phyloP scores from a whole-genome alignment of 2,113 vertebrate genomes.

The Sylvia atricapilla region DNA sequence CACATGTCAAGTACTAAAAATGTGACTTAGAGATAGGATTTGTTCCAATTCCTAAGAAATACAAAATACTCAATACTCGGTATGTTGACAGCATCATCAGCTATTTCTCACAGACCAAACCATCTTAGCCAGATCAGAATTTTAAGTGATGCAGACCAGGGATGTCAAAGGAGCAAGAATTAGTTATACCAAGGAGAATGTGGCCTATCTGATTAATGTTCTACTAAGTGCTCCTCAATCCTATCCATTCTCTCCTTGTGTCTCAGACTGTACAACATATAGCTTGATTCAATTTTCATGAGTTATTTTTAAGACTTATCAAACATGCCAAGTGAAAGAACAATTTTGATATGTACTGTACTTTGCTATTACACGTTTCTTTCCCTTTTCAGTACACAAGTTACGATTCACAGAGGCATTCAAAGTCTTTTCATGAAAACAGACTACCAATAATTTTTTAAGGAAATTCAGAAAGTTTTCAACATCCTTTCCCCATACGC shows the following conservation, averaged over 20 bases:
- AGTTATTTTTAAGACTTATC: constrained; percentile 5
- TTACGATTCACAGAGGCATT: neutral
- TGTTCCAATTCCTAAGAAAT: neutral
- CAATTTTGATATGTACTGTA: neutral
- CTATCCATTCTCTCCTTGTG: neutral
- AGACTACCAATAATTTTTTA: neutral
- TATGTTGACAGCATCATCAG: neutral
- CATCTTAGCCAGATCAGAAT: neutral
- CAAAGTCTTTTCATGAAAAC: neutral
- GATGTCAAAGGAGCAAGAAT: constrained; percentile 17
- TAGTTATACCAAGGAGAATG: constrained; percentile 1
- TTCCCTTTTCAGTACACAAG: neutral
- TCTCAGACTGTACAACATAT: neutral
- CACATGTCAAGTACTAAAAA: neutral
- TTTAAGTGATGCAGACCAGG: neutral
- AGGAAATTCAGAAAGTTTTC: neutral
- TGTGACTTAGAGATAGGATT: neutral
- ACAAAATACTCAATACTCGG: neutral
- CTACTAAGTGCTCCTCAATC: constrained; percentile 44
- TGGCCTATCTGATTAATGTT: constrained; percentile 13
- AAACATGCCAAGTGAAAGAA: neutral
- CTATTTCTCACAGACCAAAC: neutral
- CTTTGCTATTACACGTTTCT: neutral
- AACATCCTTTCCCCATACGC: neutral
- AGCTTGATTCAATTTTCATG: constrained; percentile 16